A percentile compares a stretch with the other conserved stretches of the same genome.
Evolutionary conservation across 2,888 invertebrate species (phyloP).

Genomic region (Bembecia ichneumoniformis): DNA sequence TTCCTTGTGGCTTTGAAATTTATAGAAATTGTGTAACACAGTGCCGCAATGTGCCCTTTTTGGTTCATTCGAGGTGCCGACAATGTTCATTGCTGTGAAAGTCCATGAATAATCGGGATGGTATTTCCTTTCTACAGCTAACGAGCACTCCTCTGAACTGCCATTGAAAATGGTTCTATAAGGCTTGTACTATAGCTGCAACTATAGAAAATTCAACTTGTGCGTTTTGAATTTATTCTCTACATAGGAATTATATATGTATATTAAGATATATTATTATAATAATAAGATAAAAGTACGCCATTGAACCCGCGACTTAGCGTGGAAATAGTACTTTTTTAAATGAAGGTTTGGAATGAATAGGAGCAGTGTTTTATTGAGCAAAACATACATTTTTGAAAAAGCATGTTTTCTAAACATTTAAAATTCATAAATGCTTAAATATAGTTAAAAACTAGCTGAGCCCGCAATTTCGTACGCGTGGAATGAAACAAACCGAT

Average conservation of each 20-base stretch:
- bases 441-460: no score
- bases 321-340: no score
- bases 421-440: no score
- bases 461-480: no score
- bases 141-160: slow-evolving; percentile 21
- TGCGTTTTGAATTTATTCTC: background rate
- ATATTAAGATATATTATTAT: no score
- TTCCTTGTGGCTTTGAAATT: background rate
- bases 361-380: background rate
- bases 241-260: no score
- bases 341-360: no score
- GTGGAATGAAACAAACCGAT: no score
- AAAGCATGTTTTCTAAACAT: no score
- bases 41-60: background rate
- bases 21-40: background rate
- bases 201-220: background rate
- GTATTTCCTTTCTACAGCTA: slow-evolving; percentile 24
- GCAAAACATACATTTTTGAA: no score
- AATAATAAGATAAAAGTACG: no score
- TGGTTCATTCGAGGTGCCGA: background rate
- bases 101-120: slow-evolving; percentile 45
- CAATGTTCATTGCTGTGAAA: slow-evolving; percentile 24
- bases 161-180: slow-evolving; percentile 6
- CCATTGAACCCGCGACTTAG: no score
- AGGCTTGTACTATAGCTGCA: slow-evolving; percentile 2